Evolutionary conservation across 2,888 invertebrate species (phyloP), one percentile per base, ranked within the genome.

Genomic region (Phyllotreta striolata): DNA sequence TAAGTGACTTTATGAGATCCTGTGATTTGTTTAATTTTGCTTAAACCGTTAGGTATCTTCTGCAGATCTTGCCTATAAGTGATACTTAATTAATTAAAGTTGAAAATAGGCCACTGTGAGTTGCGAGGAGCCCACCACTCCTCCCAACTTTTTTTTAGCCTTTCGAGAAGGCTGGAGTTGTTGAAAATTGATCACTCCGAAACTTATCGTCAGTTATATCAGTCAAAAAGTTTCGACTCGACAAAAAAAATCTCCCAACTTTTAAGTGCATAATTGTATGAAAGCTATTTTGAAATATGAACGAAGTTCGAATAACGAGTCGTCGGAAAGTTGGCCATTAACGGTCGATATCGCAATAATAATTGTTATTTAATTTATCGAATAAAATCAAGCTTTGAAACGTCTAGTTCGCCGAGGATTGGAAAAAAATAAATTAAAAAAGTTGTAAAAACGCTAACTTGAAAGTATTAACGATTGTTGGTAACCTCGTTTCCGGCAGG

Each of bases 181-280:
- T 66, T 56, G 63, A 67, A 67, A 72, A 71, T 70, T 69, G 69
- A 71, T 72, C 64, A 70, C 66, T 62, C 55, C 57, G 60, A 68
- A 71, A 72, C 65, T 72, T 69, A 59, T 63, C 64, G 63, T 64
- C 70, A 68, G 67, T 72, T 70, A 70, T 69, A 69, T 66, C 67
- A 66, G 55, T 43, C 61, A 60, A 64, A 69, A 65, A 63, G 63
- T 52, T 46, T 59, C 47, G 54, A 52, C 37, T n/a, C 46, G 46
- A 64, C 41, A 64, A 64, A 64, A 24, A 24, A 66, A 67, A 62
- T 59, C 39, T 44, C 40, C 49, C 59, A 57, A 64, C 62, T 67
- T 67, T 67, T 56, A 51, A 64, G 67, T 65, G 65, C 60, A 68
- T 69, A 70, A 70, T 71, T 71, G 69, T 66, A 63, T 55, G 56